Evolutionary conservation across 2,888 invertebrate species (phyloP).

Genomic region (Metalampra italica): DNA sequence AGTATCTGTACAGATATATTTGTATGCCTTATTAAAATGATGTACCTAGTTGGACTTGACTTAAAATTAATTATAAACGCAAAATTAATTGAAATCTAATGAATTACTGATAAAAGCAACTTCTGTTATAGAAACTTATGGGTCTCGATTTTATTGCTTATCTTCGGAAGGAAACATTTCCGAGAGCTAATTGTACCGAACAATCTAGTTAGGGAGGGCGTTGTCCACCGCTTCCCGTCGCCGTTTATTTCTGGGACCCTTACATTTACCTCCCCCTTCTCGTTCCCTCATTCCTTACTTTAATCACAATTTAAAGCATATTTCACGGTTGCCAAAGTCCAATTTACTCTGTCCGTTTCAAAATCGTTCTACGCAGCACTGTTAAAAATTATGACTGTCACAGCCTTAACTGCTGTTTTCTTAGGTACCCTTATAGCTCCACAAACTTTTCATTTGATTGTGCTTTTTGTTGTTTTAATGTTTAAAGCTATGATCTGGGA

Average conservation of each 20-base stretch:
- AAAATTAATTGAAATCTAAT: too few species aligned
- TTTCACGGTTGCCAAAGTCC: constrained; percentile 45
- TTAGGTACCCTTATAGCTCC: constrained; percentile 17
- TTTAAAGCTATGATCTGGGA: neutral
- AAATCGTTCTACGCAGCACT: constrained; percentile 12
- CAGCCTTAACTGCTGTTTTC: constrained; percentile 12
- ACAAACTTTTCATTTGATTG: constrained; percentile 21
- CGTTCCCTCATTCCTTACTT: constrained; percentile 32
- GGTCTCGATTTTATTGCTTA: constrained; percentile 9
- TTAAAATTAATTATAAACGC: too few species aligned
- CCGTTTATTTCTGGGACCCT: constrained; percentile 51
- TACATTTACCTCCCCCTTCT: constrained; percentile 40
- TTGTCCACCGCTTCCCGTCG: constrained; percentile 31
- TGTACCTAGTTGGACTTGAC: too few species aligned
- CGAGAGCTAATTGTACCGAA: constrained; percentile 48
- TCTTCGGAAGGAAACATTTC: constrained; percentile 35
- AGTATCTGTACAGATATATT: too few species aligned
- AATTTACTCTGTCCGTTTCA: constrained; percentile 40
- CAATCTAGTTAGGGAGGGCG: constrained; percentile 49
- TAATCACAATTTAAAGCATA: constrained; percentile 48
- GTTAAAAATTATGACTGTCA: constrained; percentile 18
- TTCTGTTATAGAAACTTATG: constrained; percentile 8
- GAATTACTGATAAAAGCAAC: neutral
- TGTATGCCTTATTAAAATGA: too few species aligned
- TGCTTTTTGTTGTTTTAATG: constrained; percentile 8